Base-by-base conservation (phyloP, 2,888 invertebrate species). In the Acleris emargana region DNA sequence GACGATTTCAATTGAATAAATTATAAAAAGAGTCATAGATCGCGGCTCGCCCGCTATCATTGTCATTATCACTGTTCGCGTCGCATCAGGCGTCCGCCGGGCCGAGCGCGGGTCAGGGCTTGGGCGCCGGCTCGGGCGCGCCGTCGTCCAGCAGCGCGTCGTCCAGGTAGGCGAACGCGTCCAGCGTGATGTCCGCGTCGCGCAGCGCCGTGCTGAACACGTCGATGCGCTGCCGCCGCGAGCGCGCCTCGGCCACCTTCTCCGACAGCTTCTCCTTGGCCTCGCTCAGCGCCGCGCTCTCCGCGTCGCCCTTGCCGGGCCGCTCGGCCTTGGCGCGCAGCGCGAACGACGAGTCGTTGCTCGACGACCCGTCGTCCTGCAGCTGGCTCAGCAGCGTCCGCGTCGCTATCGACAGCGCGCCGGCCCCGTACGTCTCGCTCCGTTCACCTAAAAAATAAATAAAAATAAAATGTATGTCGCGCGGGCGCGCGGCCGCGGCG, bases 141-240 rank as follows among this genome's bases (percentile, higher is more conserved):
- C 50, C 25, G 58, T 60, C 93, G 73, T 92, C 93, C 86, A 91
- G 79, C 81, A 93, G 84, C 58, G 87, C 84, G 72, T 91, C 93
- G 69, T 93, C 91, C 68, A 93, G 77, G 74, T 93, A 93, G 70
- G 93, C 88, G 76, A 93, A 93, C 76, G 92, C 89, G 70, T 93
- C 93, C 70, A 94, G 79, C 73, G 93, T 92, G 55, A 94, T 93
- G 55, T 93, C 93, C 1, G 93, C 83, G 49, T 93, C 85, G 52
- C 89, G 89, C 66, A 94, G 88, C 49, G 93, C 93, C 22, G 93
- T 92, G 69, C 92, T 93, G 77, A 93, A 94, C 38, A 94, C 86
- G 75, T 94, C 93, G 81, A 93, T 88, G 72, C 92, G 78, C 70
- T 86, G 87, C 77, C 85, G 89, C 69, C 84, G 88, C 62, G 90